Base-by-base conservation (phyloP, 2,797 vertebrate genomes). In the Molossus alvarezi region DNA sequence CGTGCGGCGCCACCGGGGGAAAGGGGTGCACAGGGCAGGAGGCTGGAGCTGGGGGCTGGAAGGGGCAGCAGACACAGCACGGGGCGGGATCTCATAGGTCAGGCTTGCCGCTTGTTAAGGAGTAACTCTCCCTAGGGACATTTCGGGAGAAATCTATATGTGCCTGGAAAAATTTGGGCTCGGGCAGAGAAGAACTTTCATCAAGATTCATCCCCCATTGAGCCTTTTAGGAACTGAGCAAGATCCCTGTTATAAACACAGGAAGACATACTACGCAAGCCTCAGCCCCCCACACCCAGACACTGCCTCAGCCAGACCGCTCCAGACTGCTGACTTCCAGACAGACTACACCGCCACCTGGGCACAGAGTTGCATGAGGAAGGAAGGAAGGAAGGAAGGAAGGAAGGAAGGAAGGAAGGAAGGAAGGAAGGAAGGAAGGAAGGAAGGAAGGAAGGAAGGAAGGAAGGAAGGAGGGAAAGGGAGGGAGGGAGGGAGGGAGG, bases 1-100 rank as follows among this genome's bases (percentile, higher is more conserved):
- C 1, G 5, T 37, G 60, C 5, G 29, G 23, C n/a, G 1, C n/a
- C 5, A 0, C n/a, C n/a, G 23, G 21, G 5, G n/a, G 18, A 6
- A 17, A 1, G 33, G n/a, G 45, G 11, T 0, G 0, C 53, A 3
- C 1, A 17, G 64, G 75, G 23, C 11, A 25, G 14, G 41, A 60
- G 53, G 23, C 37, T 27, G 21, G 51, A 75, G 9, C 27, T 60
- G 4, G 7, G 17, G 48, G 41, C 55, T 60, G 73, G 29, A 82
- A 23, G 27, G 15, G n/a, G 23, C 9, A 14, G 23, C 23, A 27
- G 41, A 65, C 29, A 71, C 27, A 79, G 57, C 41, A 33, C 0
- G 7, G 48, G 64, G 72, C 75, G 73, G 4, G 45, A 71, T 48
- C 8, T 0, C 0, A 0, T 14, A 77, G 13, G 72, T 20, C 62